Percentiles rank a stretch among this genome's conserved stretches.
Evolutionary conservation across 2,888 invertebrate genomes (phyloP).

Genomic region (Cylindroiulus punctatus): DNA sequence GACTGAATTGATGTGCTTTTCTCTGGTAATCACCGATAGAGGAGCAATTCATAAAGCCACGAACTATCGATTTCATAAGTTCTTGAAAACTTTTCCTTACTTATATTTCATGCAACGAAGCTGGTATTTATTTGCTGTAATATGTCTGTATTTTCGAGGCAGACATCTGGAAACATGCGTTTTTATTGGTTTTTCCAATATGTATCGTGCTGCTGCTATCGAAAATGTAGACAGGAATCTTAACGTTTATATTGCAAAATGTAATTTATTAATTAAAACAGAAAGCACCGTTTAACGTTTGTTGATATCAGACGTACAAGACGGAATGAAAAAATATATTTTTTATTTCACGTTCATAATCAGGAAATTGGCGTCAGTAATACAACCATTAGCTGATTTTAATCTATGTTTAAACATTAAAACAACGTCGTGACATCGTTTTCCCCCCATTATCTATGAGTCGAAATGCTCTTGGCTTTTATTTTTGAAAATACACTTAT

Average conservation of each 20-base stretch:
- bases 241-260: not conserved
- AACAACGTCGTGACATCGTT: not conserved
- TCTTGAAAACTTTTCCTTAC: no score
- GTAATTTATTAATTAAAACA: not conserved
- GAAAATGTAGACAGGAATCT: not conserved
- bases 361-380: slow-evolving; percentile 27
- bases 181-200: not conserved
- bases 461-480: not conserved
- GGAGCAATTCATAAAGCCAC: no score
- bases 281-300: not conserved
- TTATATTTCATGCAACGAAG: no score
- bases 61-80: no score
- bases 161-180: not conserved
- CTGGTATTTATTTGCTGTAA: no score
- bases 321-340: not conserved
- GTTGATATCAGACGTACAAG: not conserved
- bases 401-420: slow-evolving; percentile 2
- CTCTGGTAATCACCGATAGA: no score
- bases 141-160: not conserved
- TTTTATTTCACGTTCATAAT: not conserved
- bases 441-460: not conserved
- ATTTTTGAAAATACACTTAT: no score
- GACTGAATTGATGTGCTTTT: no score
- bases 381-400: not conserved
- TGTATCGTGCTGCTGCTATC: not conserved